A percentile compares a stretch with the other conserved stretches of the same genome.
Evolutionary conservation across 1,140 invertebrate genomes (phyloP).

Genomic region (Luehdorfia chinensis): DNA sequence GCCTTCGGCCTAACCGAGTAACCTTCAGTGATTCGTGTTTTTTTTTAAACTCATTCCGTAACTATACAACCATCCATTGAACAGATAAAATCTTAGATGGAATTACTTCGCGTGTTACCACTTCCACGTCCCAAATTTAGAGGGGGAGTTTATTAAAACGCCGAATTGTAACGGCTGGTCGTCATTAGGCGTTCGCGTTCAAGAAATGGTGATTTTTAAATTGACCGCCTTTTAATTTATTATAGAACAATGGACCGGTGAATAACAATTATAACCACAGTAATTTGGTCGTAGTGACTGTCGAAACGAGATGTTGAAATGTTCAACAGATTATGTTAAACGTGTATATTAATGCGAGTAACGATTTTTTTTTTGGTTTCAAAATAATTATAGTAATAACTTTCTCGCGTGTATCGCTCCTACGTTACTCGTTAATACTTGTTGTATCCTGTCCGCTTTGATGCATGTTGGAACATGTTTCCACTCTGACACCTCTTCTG

Average conservation of each 20-base stretch:
- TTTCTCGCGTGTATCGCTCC: too few species aligned
- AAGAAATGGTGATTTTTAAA: constrained; percentile 24
- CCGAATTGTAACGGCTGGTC: constrained; percentile 29
- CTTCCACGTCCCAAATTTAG: constrained; percentile 50
- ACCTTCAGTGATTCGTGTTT: constrained; percentile 41
- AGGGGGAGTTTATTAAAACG: constrained; percentile 33
- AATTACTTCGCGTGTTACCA: constrained; percentile 56
- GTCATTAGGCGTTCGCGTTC: constrained; percentile 18
- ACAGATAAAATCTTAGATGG: constrained; percentile 60
- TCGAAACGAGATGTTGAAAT: too few species aligned
- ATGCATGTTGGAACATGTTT: constrained; percentile 9
- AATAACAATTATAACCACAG: too few species aligned
- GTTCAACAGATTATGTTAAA: too few species aligned
- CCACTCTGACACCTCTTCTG: constrained; percentile 3
- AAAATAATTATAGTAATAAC: too few species aligned
- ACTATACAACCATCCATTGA: constrained; percentile 66
- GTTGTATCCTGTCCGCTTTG: neutral
- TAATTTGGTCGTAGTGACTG: too few species aligned
- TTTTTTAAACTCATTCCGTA: constrained; percentile 59
- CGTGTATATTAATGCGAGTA: too few species aligned
- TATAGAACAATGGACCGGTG: too few species aligned
- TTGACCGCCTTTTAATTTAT: too few species aligned
- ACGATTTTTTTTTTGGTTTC: too few species aligned
- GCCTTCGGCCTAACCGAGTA: constrained; percentile 15
- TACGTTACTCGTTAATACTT: neutral